Evolutionary conservation across 2,113 vertebrate genomes (phyloP), one percentile per base, ranked within the genome.

Genomic region (Scomber scombrus): DNA sequence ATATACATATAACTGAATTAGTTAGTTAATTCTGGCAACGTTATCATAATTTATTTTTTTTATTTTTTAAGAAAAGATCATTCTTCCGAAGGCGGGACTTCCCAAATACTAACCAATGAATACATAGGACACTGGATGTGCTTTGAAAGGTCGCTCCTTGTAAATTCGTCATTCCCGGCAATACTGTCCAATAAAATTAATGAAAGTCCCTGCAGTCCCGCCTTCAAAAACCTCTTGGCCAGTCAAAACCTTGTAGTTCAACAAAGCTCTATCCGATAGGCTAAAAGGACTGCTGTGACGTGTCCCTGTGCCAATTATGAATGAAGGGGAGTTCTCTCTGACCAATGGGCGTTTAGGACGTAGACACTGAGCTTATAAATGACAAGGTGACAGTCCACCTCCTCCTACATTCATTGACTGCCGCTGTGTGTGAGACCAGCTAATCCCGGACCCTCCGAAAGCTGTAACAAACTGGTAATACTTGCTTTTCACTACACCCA

Each of bases 291-390:
- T 8, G 4, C 8, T 1, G 16, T 69, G 21, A 58, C 16, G 12
- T 4, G 2, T 6, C 0, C 3, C 11, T 0, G 12, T 49, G 49
- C 88, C 84, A 92, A 88, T 90, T 15, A 14, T 2, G 11, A 40
- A 9, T n/a, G 8, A 65, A 51, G 62, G 74, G 3, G 13, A 31
- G 16, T 15, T 67, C 3, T 9, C 0, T 62, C 15, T 21, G 54
- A 26, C 94, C 94, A 95, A 95, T 95, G 65, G 64, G 49, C 34
- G 69, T 62, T 85, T 81, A 95, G 94, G 95, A 95, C 93, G 92
- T 87, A 67, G 75, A 26, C 63, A 8, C 65, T 64, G 46, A 56
- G 68, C 85, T 93, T 94, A 95, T 95, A 94, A 95, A 93, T 88
- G 11, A 90, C 93, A 95, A 94, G 94, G 94, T 95, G 94, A 95